phyloP scores from a whole-genome alignment of 2,113 vertebrate genomes.

The Epinephelus moara region DNA sequence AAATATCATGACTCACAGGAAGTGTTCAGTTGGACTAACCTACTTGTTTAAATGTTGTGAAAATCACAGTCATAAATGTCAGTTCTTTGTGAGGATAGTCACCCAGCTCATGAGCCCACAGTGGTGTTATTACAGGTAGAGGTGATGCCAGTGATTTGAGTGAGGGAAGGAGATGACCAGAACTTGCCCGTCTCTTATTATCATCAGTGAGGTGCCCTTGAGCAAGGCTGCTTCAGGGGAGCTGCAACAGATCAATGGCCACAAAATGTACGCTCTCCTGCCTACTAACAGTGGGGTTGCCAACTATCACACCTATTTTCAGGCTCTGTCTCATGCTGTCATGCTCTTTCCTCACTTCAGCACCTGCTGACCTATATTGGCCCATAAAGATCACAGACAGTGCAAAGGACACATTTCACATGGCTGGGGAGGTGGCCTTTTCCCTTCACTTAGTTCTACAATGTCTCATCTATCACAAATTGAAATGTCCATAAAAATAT shows the following conservation, averaged over 20 bases:
- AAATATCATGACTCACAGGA: slow-evolving; percentile 3
- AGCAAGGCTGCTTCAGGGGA: not conserved
- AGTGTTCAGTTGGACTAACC: not conserved
- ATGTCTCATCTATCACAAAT: too few species aligned
- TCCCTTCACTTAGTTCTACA: too few species aligned
- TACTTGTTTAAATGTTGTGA: not conserved
- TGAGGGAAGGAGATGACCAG: not conserved
- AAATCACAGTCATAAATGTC: slow-evolving; percentile 2
- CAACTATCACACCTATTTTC: not conserved
- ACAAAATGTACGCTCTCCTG: too few species aligned
- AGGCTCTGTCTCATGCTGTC: not conserved
- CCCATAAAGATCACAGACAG: not conserved
- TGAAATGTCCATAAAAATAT: too few species aligned
- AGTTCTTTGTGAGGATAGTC: not conserved
- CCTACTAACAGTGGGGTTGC: not conserved
- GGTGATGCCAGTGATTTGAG: too few species aligned
- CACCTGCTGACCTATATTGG: not conserved
- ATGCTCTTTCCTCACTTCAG: not conserved
- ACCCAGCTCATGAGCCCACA: not conserved
- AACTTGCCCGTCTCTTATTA: not conserved
- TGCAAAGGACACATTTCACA: not conserved
- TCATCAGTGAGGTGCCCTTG: too few species aligned
- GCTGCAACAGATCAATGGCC: not conserved
- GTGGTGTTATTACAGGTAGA: too few species aligned
- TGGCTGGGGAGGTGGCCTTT: not conserved